Percentiles rank a stretch among this genome's conserved stretches.
Evolutionary conservation across 2,113 vertebrate genomes (phyloP).

Genomic region (Dinomys branickii): DNA sequence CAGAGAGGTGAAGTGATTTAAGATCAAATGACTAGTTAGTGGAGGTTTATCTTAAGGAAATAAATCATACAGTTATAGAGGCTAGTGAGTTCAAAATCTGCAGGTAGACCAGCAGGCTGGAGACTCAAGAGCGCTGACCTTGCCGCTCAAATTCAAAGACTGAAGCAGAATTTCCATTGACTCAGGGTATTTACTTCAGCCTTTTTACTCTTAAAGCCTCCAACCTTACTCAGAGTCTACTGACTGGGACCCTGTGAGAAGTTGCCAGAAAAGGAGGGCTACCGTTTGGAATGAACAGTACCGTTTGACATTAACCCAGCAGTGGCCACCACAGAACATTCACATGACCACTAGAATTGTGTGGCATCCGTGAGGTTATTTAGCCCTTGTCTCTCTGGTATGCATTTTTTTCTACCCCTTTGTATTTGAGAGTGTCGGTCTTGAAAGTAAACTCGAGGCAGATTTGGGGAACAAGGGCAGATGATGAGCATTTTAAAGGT

Average conservation of each 20-base stretch:
- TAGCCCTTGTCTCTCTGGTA: not conserved
- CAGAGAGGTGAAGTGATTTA: not conserved
- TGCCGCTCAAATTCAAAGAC: not conserved
- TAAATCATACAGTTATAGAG: not conserved
- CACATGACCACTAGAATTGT: not conserved
- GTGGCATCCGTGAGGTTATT: not conserved
- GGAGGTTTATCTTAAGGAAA: not conserved
- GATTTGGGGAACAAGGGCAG: not conserved
- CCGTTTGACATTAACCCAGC: not conserved
- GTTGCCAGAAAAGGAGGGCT: not conserved
- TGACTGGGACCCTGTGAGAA: not conserved
- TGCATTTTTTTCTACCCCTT: not conserved
- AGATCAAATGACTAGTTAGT: not conserved
- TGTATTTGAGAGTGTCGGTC: not conserved
- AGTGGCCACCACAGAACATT: not conserved
- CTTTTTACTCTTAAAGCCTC: not conserved
- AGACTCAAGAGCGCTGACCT: not conserved
- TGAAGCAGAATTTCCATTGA: not conserved
- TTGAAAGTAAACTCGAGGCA: not conserved
- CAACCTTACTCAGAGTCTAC: not conserved
- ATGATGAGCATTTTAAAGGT: not conserved
- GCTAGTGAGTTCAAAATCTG: not conserved
- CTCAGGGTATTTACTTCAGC: not conserved
- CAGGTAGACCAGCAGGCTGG: not conserved
- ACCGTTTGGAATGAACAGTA: not conserved